These are phyloP conservation scores for Ferrisia virgata DNA, from an alignment of 2,888 invertebrate species.

Conservation along the genomic window DNA sequence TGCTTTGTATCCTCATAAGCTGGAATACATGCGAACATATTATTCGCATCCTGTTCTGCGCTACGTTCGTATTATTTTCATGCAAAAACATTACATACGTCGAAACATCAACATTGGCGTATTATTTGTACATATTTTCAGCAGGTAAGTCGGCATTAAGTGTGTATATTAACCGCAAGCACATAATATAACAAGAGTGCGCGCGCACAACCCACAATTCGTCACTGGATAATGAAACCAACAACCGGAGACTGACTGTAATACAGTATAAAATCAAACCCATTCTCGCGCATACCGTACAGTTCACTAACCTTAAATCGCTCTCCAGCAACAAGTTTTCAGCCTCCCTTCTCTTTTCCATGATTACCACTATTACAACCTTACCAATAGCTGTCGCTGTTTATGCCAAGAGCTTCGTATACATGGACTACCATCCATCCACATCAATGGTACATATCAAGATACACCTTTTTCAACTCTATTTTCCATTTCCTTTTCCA, in stretches of 20 bases:
- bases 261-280: background rate
- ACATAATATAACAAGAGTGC: background rate
- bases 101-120: no score
- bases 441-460: no score
- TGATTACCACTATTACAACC: conserved; percentile 35
- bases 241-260: background rate
- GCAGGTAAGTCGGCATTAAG: background rate
- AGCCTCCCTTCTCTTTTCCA: conserved; percentile 37
- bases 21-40: no score
- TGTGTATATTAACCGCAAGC: background rate
- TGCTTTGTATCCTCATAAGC: background rate
- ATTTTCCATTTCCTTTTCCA: no score
- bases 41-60: no score
- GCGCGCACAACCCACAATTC: background rate
- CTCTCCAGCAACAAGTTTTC: conserved; percentile 23
- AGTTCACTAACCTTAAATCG: conserved; percentile 8
- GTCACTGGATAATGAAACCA: background rate
- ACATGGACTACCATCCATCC: no score
- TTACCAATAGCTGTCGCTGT: background rate
- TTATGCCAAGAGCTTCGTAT: background rate
- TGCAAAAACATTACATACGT: no score
- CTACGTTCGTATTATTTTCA: no score
- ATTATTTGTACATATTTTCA: no score
- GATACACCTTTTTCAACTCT: no score
- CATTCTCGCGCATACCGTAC: conserved; percentile 22